These are phyloP conservation scores for Phataginus tetradactyla DNA, from an alignment of 2,797 vertebrate genomes.

Conservation along the genomic window DNA sequence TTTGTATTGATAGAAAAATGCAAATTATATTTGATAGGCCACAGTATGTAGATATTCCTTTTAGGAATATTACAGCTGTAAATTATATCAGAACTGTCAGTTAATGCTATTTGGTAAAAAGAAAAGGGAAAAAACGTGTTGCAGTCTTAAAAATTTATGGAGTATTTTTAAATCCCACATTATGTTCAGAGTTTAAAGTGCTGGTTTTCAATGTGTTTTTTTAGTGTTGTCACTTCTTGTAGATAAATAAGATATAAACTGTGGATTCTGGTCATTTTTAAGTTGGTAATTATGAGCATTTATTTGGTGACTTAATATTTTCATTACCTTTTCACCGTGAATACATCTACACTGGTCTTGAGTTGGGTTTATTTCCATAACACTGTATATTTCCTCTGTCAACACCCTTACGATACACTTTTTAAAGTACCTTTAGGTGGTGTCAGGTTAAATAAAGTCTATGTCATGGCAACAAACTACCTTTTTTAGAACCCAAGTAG, in stretches of 20 bases:
- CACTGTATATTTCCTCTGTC: constrained; percentile 58
- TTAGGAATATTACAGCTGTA: constrained; percentile 82
- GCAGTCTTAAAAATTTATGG: constrained; percentile 81
- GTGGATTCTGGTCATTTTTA: constrained; percentile 71
- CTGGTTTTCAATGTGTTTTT: constrained; percentile 88
- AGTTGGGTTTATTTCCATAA: constrained; percentile 56
- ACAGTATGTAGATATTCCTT: constrained; percentile 79
- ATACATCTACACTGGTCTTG: constrained; percentile 52
- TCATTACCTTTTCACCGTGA: constrained; percentile 59
- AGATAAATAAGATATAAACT: constrained; percentile 85
- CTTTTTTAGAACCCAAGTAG: constrained; percentile 60
- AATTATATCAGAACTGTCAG: constrained; percentile 85
- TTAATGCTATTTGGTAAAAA: constrained; percentile 79
- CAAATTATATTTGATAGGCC: constrained; percentile 86
- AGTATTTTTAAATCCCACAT: constrained; percentile 85
- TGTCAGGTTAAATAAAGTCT: constrained; percentile 64
- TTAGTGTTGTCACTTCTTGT: constrained; percentile 88
- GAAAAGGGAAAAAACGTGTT: neutral
- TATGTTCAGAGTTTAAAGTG: constrained; percentile 82
- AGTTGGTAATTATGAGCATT: constrained; percentile 74
- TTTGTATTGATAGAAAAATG: constrained; percentile 83
- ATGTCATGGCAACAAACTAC: constrained; percentile 34
- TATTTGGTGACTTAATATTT: constrained; percentile 71
- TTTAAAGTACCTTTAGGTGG: constrained; percentile 58
- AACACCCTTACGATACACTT: constrained; percentile 38